phyloP scores from a whole-genome alignment of 2,113 vertebrate species.

The Varanus salvator region DNA sequence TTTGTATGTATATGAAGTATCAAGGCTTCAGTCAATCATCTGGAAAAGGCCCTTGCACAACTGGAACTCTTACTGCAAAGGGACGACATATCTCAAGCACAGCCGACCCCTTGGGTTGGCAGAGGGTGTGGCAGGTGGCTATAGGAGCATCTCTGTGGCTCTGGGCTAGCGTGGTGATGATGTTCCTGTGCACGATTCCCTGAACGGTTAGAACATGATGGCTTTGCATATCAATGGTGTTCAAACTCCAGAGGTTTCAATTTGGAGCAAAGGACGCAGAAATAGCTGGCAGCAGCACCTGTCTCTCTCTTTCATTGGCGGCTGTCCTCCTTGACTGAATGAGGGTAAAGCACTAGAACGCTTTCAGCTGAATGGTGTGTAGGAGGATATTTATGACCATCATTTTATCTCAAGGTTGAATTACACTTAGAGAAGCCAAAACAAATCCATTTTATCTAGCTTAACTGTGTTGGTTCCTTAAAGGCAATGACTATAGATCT shows the following conservation, averaged over 20 bases:
- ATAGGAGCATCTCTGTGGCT: conserved; percentile 28
- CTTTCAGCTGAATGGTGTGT: conserved; percentile 35
- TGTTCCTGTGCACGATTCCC: conserved; percentile 4
- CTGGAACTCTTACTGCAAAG: conserved; percentile 35
- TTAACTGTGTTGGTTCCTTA: not conserved
- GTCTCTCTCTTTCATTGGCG: conserved; percentile 16
- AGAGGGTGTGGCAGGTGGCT: conserved; percentile 14
- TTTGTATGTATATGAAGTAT: not conserved
- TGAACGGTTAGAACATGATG: not conserved
- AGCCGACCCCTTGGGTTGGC: conserved; percentile 29
- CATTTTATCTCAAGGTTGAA: conserved; percentile 13
- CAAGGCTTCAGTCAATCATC: conserved; percentile 21
- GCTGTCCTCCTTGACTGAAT: not conserved
- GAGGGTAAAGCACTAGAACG: conserved; percentile 34
- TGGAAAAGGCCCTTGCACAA: conserved; percentile 5
- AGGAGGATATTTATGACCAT: conserved; percentile 16
- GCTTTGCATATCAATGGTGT: conserved; percentile 35
- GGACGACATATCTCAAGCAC: not conserved
- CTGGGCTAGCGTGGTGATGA: conserved; percentile 12
- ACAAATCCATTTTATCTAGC: not conserved
- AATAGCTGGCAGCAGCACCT: conserved; percentile 17
- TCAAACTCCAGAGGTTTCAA: not conserved
- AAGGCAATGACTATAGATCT: not conserved
- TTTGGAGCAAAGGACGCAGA: conserved; percentile 13
- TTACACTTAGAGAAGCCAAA: conserved; percentile 14